These are phyloP conservation scores for Chaetorhynchus papuensis DNA, from an alignment of 2,113 vertebrate genomes.

Conservation along the genomic window DNA sequence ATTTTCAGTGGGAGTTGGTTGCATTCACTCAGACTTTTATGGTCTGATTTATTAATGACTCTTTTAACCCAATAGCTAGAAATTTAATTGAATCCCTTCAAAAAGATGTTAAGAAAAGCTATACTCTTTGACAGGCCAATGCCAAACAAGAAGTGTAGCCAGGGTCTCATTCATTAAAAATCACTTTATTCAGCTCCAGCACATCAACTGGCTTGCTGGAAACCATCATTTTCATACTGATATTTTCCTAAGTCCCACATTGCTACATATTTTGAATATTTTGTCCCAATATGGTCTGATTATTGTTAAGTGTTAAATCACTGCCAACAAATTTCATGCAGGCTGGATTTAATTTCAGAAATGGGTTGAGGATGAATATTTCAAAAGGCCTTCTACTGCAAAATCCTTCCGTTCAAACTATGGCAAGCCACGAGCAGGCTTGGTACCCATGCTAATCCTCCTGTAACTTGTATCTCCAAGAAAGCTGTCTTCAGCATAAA, in stretches of 20 bases:
- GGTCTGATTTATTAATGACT: slow-evolving; percentile 35
- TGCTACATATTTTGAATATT: slow-evolving; percentile 9
- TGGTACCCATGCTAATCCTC: not conserved
- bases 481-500: not conserved
- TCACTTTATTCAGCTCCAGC: not conserved
- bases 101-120: slow-evolving; percentile 19
- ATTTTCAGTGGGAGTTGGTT: not conserved
- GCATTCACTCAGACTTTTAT: not conserved
- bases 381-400: not conserved
- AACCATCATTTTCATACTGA: not conserved
- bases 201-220: not conserved
- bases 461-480: not conserved
- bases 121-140: not conserved
- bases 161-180: not conserved
- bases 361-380: not conserved
- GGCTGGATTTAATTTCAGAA: not conserved
- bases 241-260: not conserved
- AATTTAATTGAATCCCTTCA: slow-evolving; percentile 31
- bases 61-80: slow-evolving; percentile 29
- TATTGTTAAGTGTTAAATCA: not conserved
- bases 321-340: not conserved
- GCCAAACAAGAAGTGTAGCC: not conserved
- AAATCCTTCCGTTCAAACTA: not conserved
- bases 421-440: not conserved
- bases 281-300: slow-evolving; percentile 36